A percentile compares a stretch with the other conserved stretches of the same genome.
phyloP scores from a whole-genome alignment of 2,888 invertebrate genomes.

The Tetrapedia diversipes region DNA sequence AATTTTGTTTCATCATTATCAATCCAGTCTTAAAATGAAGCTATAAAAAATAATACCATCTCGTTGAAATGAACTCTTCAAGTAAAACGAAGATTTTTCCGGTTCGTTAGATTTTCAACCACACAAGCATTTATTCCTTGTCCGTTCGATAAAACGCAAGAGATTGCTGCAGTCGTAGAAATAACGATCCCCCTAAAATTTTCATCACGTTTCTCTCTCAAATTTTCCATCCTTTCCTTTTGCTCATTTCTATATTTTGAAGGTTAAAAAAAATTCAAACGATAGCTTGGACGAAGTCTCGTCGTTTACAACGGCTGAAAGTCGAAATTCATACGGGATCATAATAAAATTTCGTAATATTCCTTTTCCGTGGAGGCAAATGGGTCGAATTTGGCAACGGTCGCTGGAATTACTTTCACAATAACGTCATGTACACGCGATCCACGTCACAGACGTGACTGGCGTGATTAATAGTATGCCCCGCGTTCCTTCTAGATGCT shows the following conservation, averaged over 20 bases:
- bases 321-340: conserved; percentile 20
- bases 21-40: no score
- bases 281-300: no score
- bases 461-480: conserved; percentile 48
- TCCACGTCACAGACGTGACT: conserved; percentile 57
- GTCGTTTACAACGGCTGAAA: not conserved
- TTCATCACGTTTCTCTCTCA: no score
- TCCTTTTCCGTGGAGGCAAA: conserved; percentile 43
- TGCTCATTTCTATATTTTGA: no score
- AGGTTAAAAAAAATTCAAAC: no score
- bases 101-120: not conserved
- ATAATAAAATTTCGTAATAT: conserved; percentile 45
- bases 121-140: not conserved
- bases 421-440: conserved; percentile 63
- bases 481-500: conserved; percentile 25
- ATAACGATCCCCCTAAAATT: conserved; percentile 7
- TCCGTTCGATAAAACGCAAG: not conserved
- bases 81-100: not conserved
- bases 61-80: not conserved
- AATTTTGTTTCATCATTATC: no score
- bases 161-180: not conserved
- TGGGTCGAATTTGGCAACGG: conserved; percentile 62
- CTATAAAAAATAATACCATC: no score
- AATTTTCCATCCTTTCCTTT: no score
- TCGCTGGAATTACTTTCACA: conserved; percentile 61